Percentiles rank a stretch among this genome's conserved stretches.
These are phyloP conservation scores for Propithecus coquereli DNA, from an alignment of 2,113 vertebrate species.

Conservation along the genomic window DNA sequence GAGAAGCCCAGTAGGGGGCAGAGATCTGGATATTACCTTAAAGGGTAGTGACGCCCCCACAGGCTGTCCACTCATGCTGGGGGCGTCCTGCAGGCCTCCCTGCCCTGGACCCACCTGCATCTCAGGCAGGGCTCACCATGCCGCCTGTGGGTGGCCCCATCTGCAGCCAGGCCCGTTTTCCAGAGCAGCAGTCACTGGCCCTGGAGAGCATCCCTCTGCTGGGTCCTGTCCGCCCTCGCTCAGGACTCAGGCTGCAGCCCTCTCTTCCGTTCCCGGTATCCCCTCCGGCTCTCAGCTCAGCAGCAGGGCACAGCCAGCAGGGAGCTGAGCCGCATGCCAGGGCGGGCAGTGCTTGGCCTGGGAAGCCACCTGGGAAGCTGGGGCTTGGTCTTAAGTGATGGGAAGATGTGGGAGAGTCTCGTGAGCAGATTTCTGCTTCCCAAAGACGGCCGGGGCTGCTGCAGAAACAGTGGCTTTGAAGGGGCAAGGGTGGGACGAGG, in stretches of 20 bases:
- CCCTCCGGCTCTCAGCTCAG: neutral
- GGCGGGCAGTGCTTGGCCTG: neutral
- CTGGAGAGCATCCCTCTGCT: neutral
- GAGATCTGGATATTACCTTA: neutral
- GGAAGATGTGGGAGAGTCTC: neutral
- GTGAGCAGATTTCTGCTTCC: neutral
- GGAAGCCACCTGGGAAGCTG: neutral
- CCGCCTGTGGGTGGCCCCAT: accelerated
- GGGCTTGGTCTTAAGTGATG: neutral
- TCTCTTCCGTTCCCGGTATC: neutral
- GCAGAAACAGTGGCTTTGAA: neutral
- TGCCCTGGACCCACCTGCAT: accelerated
- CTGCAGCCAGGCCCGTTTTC: neutral
- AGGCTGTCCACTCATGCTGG: neutral
- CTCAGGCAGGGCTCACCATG: neutral
- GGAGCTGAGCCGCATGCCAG: accelerated
- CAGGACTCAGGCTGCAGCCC: neutral
- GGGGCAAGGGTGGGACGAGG: neutral
- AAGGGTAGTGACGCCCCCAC: neutral
- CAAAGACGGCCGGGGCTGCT: neutral
- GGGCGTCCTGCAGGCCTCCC: neutral
- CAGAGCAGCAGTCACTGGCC: neutral
- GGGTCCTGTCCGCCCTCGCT: neutral
- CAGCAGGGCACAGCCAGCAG: neutral
- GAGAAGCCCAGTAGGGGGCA: neutral